Evolutionary conservation across 2,888 invertebrate species (phyloP).

Genomic region (Drosophila testacea): DNA sequence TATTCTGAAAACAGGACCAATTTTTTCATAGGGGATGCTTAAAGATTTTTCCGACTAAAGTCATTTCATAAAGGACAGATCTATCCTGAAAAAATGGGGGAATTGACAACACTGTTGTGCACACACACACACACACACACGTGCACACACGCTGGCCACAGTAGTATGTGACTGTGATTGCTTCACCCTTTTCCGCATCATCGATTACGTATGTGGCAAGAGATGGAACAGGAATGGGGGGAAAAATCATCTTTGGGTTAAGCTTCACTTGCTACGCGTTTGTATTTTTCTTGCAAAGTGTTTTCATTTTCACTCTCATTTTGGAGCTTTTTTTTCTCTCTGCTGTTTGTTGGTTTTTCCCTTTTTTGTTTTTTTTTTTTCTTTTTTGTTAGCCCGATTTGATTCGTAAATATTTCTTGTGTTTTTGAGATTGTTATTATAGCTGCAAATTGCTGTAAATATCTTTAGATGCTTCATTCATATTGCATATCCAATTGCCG

Average conservation of each 20-base stretch:
- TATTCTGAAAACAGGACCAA: no score
- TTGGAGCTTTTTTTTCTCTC: slow-evolving; percentile 34
- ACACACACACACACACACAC: slow-evolving; percentile 4
- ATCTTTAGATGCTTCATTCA: slow-evolving; percentile 45
- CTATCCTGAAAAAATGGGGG: no score
- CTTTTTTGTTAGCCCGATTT: not conserved
- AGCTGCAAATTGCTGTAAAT: slow-evolving; percentile 57
- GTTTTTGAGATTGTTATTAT: slow-evolving; percentile 48
- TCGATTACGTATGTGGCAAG: slow-evolving; percentile 44
- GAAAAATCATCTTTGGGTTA: slow-evolving; percentile 51
- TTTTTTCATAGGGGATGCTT: no score
- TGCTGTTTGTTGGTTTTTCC: slow-evolving; percentile 7
- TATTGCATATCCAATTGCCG: slow-evolving; percentile 46
- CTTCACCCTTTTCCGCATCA: slow-evolving; percentile 74
- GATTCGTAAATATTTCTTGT: slow-evolving; percentile 25
- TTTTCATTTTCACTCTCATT: slow-evolving; percentile 63
- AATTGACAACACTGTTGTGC: not conserved
- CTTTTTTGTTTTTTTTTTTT: slow-evolving; percentile 1
- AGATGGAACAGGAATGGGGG: not conserved
- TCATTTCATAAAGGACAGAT: no score
- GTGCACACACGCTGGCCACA: slow-evolving; percentile 25
- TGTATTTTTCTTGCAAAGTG: slow-evolving; percentile 50
- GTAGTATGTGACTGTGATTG: slow-evolving; percentile 51
- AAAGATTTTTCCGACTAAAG: no score
- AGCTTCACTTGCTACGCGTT: slow-evolving; percentile 31